Conservation (phyloP, 2,888 invertebrate genomes). For the Tetanocera ferruginea region DNA sequence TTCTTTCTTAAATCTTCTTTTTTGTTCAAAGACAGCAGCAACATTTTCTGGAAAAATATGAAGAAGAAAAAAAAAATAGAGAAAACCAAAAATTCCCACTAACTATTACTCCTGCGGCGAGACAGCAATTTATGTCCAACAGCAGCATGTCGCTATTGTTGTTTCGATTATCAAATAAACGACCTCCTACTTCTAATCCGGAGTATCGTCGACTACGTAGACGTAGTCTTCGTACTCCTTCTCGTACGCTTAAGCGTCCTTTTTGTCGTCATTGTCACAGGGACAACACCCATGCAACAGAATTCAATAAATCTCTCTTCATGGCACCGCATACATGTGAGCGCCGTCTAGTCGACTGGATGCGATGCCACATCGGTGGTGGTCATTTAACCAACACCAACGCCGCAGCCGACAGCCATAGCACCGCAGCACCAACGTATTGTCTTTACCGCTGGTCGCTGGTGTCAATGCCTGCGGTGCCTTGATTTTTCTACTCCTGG, state of each 20-base stretch:
- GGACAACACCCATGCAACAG: constrained; percentile 4
- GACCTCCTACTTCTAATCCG: constrained; percentile 29
- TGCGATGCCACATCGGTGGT: neutral
- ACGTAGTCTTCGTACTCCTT: neutral
- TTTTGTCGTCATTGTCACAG: constrained; percentile 2
- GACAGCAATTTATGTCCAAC: constrained; percentile 21
- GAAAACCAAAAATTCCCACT: neutral
- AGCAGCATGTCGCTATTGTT: constrained; percentile 29
- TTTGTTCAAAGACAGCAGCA: no score
- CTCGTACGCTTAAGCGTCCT: neutral
- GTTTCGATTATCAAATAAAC: constrained; percentile 45
- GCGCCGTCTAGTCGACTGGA: constrained; percentile 27
- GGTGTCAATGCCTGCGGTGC: constrained; percentile 27
- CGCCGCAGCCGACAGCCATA: neutral
- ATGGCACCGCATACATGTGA: neutral
- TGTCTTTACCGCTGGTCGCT: constrained; percentile 24
- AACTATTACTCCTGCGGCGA: neutral
- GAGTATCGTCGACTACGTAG: neutral
- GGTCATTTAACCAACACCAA: neutral
- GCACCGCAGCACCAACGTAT: neutral
- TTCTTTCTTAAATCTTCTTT: no score
- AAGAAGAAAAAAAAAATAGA: neutral
- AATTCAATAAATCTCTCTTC: constrained; percentile 28
- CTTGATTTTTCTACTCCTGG: constrained; percentile 4
- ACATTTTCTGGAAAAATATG: neutral